Conservation (phyloP, 2,888 invertebrate genomes). For the Amphipyra berbera region DNA sequence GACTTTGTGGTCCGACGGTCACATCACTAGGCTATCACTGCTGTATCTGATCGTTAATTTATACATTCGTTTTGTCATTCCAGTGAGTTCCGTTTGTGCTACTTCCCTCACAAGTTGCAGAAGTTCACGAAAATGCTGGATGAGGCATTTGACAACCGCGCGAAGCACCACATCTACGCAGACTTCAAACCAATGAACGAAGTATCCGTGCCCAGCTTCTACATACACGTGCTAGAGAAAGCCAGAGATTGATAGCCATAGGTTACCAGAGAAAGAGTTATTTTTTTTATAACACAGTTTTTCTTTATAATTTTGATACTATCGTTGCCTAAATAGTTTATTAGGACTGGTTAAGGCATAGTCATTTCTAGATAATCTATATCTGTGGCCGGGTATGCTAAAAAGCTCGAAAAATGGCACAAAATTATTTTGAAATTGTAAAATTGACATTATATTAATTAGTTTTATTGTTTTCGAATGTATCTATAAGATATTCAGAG, state of each 20-base stretch:
- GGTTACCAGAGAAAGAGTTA: neutral
- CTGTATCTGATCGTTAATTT: no score
- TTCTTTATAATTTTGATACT: neutral
- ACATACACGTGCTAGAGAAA: slow-evolving; percentile 95
- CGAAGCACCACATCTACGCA: slow-evolving; percentile 93
- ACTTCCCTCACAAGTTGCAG: slow-evolving; percentile 95
- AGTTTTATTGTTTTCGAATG: slow-evolving; percentile 11
- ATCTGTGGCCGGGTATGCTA: no score
- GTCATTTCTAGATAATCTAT: slow-evolving; percentile 2
- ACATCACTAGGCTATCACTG: no score
- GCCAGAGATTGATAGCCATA: slow-evolving; percentile 30
- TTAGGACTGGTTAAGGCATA: no score
- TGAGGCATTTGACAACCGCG: slow-evolving; percentile 91
- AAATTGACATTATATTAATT: neutral
- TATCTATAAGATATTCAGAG: neutral
- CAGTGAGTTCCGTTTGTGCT: slow-evolving; percentile 96
- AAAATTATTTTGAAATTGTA: slow-evolving; percentile 3
- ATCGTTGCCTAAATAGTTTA: neutral
- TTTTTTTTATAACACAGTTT: slow-evolving; percentile 4
- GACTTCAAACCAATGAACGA: slow-evolving; percentile 94
- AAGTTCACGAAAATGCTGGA: slow-evolving; percentile 93
- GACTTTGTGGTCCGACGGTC: no score
- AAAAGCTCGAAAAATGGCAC: neutral
- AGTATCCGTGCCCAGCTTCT: slow-evolving; percentile 93
- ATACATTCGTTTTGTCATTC: slow-evolving; percentile 52